These are phyloP conservation scores for Mamestra brassicae DNA, from an alignment of 2,888 invertebrate genomes.

Conservation along the genomic window DNA sequence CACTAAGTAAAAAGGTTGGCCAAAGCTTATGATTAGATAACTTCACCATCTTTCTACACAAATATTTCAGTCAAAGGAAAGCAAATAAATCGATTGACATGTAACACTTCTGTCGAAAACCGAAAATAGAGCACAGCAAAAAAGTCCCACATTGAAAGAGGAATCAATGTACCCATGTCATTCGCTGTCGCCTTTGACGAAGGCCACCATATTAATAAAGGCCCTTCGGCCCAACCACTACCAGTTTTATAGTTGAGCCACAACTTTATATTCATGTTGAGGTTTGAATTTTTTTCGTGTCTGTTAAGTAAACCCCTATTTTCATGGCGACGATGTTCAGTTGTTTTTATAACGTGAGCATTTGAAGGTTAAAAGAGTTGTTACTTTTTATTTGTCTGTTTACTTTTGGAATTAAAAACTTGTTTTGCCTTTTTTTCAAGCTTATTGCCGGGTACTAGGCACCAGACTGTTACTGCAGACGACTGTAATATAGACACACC, in stretches of 20 bases:
- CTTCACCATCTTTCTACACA: neutral
- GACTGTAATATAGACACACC: neutral
- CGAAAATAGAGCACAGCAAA: conserved; percentile 43
- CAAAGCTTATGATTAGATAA: neutral
- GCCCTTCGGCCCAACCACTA: conserved; percentile 71
- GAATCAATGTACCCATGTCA: conserved; percentile 66
- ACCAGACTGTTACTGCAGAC: too few relatives aligned
- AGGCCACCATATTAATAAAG: conserved; percentile 73
- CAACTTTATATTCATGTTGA: conserved; percentile 83
- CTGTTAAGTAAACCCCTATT: conserved; percentile 68
- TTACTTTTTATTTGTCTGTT: conserved; percentile 13
- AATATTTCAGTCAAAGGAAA: neutral
- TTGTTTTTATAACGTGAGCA: conserved; percentile 56
- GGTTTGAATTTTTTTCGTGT: conserved; percentile 84
- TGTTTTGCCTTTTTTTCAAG: neutral
- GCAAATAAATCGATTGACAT: conserved; percentile 36
- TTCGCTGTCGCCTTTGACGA: conserved; percentile 67
- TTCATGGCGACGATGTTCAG: conserved; percentile 54
- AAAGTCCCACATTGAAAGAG: conserved; percentile 48
- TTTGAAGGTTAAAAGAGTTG: conserved; percentile 54
- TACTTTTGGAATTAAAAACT: conserved; percentile 14
- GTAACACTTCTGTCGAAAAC: conserved; percentile 9
- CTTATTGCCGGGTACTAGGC: neutral
- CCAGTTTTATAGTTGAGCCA: conserved; percentile 75
- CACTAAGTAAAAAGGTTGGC: neutral